A percentile compares a stretch with the other conserved stretches of the same genome.
These are phyloP conservation scores for Entelurus aequoreus DNA, from an alignment of 2,113 vertebrate species.

Conservation along the genomic window DNA sequence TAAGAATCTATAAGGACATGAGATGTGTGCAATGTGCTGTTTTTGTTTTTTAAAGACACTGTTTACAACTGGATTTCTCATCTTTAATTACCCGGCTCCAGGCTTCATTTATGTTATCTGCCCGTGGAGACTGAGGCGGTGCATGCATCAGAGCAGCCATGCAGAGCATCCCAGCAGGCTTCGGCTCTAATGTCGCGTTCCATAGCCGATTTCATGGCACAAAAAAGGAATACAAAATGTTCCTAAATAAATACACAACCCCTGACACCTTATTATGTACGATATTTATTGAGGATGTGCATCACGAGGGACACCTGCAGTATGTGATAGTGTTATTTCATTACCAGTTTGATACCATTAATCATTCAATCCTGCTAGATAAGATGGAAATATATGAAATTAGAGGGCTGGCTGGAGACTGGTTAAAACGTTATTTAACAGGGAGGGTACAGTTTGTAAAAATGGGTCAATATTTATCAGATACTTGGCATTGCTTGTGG, in stretches of 20 bases:
- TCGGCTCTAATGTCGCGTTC: constrained; percentile 36
- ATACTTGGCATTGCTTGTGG: no score
- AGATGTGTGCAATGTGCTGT: constrained; percentile 4
- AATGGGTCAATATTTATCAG: no score
- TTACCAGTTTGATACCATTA: no score
- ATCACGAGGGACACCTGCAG: background rate
- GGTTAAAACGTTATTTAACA: no score
- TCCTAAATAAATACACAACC: constrained; percentile 17
- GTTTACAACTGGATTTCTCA: constrained; percentile 44
- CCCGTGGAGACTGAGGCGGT: constrained; percentile 32
- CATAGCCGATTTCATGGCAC: constrained; percentile 38
- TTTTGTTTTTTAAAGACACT: constrained; percentile 27
- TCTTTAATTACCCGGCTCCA: constrained; percentile 47
- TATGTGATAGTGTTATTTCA: no score
- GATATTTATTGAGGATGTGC: background rate
- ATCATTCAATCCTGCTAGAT: no score
- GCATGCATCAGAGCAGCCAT: constrained; percentile 30
- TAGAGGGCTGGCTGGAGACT: no score
- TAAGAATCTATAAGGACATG: constrained; percentile 19
- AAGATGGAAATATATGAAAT: no score
- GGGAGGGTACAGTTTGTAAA: no score
- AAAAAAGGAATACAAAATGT: constrained; percentile 23
- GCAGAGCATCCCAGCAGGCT: constrained; percentile 31
- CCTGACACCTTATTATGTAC: background rate
- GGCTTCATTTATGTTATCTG: constrained; percentile 44